Evolutionary conservation across 2,888 invertebrate species (phyloP).

Genomic region (Mesodorylaimus sp.): DNA sequence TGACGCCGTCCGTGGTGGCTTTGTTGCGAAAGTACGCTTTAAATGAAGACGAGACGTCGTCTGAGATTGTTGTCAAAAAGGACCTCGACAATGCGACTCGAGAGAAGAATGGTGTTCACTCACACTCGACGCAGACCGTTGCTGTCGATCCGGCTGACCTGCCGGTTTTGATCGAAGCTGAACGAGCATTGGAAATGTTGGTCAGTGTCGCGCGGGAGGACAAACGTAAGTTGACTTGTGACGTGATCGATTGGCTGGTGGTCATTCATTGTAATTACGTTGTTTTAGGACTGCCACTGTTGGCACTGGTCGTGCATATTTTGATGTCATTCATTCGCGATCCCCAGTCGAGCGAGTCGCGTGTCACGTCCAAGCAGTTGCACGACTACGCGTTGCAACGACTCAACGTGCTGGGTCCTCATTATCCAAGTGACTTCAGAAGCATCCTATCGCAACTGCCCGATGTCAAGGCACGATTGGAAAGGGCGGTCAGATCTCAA

Average conservation of each 20-base stretch:
- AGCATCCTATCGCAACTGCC: constrained; percentile 64
- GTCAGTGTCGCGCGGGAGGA: constrained; percentile 53
- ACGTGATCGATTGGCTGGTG: not conserved
- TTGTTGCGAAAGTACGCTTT: constrained; percentile 13
- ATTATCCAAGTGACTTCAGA: constrained; percentile 82
- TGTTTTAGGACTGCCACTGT: constrained; percentile 60
- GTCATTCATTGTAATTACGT: too few relatives aligned
- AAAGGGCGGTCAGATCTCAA: constrained; percentile 59
- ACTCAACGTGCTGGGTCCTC: constrained; percentile 74
- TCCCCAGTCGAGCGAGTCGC: constrained; percentile 45
- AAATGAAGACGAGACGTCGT: not conserved
- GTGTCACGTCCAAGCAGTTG: constrained; percentile 36
- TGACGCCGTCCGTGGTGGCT: constrained; percentile 55
- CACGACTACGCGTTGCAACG: constrained; percentile 75
- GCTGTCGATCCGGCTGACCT: constrained; percentile 39
- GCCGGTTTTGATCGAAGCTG: constrained; percentile 50
- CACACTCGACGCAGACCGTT: not conserved
- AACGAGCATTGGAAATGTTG: constrained; percentile 53
- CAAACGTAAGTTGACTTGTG: constrained; percentile 46
- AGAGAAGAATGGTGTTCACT: not conserved
- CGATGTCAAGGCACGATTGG: constrained; percentile 59
- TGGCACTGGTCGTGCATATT: constrained; percentile 70
- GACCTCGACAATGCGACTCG: not conserved
- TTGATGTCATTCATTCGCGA: constrained; percentile 42
- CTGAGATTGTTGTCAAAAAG: not conserved